A percentile compares a stretch with the other conserved stretches of the same genome.
Conservation (phyloP, 64 coral and sea anemone genomes). For the Stichodactyla helianthus region DNA sequence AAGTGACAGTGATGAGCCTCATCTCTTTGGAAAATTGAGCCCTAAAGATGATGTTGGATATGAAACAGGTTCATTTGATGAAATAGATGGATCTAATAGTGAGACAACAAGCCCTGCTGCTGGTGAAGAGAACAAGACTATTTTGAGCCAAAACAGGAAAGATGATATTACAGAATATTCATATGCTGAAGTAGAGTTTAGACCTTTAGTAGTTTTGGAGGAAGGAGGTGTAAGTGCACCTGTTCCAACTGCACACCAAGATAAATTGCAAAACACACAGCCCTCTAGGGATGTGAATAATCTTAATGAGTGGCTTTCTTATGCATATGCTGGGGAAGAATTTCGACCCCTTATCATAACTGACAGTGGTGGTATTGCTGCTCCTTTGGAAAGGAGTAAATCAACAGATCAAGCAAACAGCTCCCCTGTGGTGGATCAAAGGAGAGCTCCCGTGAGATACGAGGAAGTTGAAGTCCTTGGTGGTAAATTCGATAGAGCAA, state of each 20-base stretch:
- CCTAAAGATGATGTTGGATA: conserved; percentile 83
- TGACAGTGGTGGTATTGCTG: conserved; percentile 53
- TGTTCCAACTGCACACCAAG: not conserved
- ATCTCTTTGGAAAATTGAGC: conserved; percentile 37
- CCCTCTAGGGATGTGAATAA: not conserved
- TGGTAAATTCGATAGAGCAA: conserved; percentile 79
- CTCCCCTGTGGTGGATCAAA: not conserved
- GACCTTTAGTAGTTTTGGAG: not conserved
- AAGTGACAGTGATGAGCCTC: conserved; percentile 68
- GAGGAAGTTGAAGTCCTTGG: conserved; percentile 69
- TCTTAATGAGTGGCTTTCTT: conserved; percentile 24
- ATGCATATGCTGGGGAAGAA: conserved; percentile 73
- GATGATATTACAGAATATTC: conserved; percentile 15
- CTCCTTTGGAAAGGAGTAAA: conserved; percentile 33
- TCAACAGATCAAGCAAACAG: not conserved
- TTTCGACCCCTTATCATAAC: conserved; percentile 74
- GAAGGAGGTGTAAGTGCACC: conserved; percentile 26
- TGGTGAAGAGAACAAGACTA: conserved; percentile 64
- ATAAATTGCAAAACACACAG: not conserved
- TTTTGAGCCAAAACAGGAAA: conserved; percentile 11
- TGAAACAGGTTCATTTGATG: conserved; percentile 84
- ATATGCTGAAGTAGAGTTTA: conserved; percentile 51
- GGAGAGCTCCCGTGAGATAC: conserved; percentile 9
- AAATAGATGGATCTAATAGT: conserved; percentile 70
- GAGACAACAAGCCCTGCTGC: conserved; percentile 73